Conservation (phyloP, 2,797 vertebrate genomes). For the Pseudocheirus occidentalis region DNA sequence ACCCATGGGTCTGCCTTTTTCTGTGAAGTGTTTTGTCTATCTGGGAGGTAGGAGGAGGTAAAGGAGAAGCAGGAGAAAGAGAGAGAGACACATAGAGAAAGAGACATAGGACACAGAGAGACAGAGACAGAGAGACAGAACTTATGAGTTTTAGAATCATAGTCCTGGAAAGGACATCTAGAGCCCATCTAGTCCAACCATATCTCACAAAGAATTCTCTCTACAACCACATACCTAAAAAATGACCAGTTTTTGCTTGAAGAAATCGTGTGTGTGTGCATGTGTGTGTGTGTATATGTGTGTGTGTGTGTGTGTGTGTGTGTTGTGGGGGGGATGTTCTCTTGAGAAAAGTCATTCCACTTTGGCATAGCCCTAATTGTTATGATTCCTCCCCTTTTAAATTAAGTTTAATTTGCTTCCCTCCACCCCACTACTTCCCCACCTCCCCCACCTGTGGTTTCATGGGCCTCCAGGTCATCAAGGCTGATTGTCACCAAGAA, state of each 20-base stretch:
- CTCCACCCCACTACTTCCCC: too few relatives aligned
- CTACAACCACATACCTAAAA: neutral
- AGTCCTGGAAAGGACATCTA: neutral
- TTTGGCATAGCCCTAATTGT: neutral
- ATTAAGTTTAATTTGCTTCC: neutral
- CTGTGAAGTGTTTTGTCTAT: neutral
- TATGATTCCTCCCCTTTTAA: neutral
- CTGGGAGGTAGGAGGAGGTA: neutral
- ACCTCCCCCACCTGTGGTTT: neutral
- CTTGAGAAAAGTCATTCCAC: neutral
- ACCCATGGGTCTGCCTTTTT: too few relatives aligned
- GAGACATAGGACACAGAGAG: neutral
- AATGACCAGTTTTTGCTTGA: neutral
- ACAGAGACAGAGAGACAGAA: neutral
- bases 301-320: neutral
- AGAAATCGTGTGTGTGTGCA: neutral
- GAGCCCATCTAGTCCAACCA: neutral
- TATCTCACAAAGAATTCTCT: neutral
- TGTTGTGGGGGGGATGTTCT: neutral
- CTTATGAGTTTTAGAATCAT: neutral
- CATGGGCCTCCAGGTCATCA: neutral
- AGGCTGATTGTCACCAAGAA: neutral
- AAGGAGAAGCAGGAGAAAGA: too few relatives aligned
- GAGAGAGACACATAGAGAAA: too few relatives aligned
- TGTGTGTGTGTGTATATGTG: neutral